Evolutionary conservation across 1,140 invertebrate genomes (phyloP), one percentile per base, ranked within the genome.

Genomic region (Neodiprion lecontei): DNA sequence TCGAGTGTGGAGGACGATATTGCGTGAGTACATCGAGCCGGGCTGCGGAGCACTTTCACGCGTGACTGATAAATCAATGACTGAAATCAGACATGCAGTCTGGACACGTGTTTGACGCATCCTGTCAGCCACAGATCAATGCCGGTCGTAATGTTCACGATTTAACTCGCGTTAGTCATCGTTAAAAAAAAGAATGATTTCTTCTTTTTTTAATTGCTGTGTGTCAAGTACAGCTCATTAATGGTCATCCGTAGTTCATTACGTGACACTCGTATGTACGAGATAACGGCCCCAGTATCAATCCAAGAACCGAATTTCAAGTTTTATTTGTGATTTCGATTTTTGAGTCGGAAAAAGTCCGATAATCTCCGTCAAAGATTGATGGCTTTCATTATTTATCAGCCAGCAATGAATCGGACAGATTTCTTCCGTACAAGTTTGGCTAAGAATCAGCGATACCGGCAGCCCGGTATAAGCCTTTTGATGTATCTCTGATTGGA

Each of bases 51-150:
- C n/a, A n/a, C 11, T 12, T n/a, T 11, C 53, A 61, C n/a, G 8
- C 53, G 53, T 61, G 53, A 61, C 53, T 61, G n/a, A 61, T 61
- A 61, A 61, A 61, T 61, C 53, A 61, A 61, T 61, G 53, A 61
- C 28, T 21, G 17, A 40, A 40, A 40, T 40, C 28, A 40, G 28
- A 40, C 28, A 40, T 40, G 28, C 28, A 40, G 28, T 40, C n/a
- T 61, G 53, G 11, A 61, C 53, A 61, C 53, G 53, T 61, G 11
- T 61, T 61, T 61, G 53, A 61, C 4, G 53, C 7, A 8, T 11
- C 11, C 53, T 61, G n/a, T n/a, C 1, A 61, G 53, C 11, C 53
- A n/a, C n/a, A 61, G 53, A 61, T 61, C 8, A 61, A 61, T 61
- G 53, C 4, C 7, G 53, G 53, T 61, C 53, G 53, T 61, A 61